Conservation (phyloP, 2,888 invertebrate genomes). For the Volucella inflata region DNA sequence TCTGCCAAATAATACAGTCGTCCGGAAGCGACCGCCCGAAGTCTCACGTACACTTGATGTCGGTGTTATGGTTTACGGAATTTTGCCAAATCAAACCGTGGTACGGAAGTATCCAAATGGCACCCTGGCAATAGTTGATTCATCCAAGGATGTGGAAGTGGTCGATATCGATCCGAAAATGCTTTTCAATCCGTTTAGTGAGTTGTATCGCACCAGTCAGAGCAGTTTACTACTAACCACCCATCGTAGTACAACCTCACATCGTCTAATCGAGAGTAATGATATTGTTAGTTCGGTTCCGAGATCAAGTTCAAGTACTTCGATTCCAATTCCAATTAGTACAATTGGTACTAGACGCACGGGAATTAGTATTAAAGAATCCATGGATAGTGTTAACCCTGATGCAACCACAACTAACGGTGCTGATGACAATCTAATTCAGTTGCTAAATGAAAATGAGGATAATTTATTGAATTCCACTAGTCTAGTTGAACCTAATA, state of each 20-base stretch:
- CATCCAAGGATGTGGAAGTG: conserved; percentile 84
- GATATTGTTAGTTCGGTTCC: conserved; percentile 55
- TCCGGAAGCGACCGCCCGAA: conserved; percentile 89
- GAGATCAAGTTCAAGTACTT: conserved; percentile 44
- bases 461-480: conserved; percentile 74
- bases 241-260: conserved; percentile 68
- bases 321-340: conserved; percentile 29
- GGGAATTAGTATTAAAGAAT: conserved; percentile 53
- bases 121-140: conserved; percentile 88
- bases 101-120: conserved; percentile 92
- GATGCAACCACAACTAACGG: conserved; percentile 59
- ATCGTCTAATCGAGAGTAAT: conserved; percentile 78
- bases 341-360: conserved; percentile 18
- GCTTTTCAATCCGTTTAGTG: conserved; percentile 85
- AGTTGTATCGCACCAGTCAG: conserved; percentile 76
- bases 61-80: conserved; percentile 87
- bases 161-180: conserved; percentile 86
- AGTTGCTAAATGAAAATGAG: conserved; percentile 70
- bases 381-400: conserved; percentile 46
- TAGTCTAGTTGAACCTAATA: conserved; percentile 80
- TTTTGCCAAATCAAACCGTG: conserved; percentile 91
- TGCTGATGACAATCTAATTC: conserved; percentile 65
- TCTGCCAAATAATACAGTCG: conserved; percentile 91
- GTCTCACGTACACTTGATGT: conserved; percentile 84
- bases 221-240: conserved; percentile 75